A percentile compares a stretch with the other conserved stretches of the same genome.
Conservation (phyloP, 2,888 invertebrate species). For the Toxonevra muliebris region DNA sequence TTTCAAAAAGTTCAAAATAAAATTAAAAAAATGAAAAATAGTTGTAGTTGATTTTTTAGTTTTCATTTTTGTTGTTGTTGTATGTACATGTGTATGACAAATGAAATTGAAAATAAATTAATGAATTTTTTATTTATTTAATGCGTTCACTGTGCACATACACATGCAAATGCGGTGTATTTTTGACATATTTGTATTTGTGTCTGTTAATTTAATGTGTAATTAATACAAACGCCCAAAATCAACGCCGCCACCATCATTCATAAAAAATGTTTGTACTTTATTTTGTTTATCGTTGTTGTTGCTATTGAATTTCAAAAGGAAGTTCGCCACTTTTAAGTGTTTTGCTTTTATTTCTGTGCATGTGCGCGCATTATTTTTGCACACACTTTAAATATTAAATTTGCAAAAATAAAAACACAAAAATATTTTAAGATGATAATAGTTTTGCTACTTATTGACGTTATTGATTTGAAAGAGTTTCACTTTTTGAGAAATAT, state of each 20-base stretch:
- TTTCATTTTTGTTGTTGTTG: conserved; percentile 16
- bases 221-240: background rate
- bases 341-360: background rate
- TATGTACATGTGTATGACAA: background rate
- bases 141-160: background rate
- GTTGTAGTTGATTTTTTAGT: background rate
- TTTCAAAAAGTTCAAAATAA: too few relatives aligned
- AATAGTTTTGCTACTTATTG: background rate
- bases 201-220: background rate
- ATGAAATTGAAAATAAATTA: background rate
- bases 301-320: too few relatives aligned
- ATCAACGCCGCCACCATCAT: background rate
- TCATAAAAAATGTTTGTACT: background rate
- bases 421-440: conserved; percentile 7
- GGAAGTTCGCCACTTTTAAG: too few relatives aligned
- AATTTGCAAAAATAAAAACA: background rate
- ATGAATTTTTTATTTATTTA: background rate
- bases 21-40: too few relatives aligned
- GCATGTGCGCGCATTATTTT: background rate
- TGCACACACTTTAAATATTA: background rate
- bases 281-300: background rate
- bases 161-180: too few relatives aligned
- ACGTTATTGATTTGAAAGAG: conserved; percentile 16
- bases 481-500: conserved; percentile 7
- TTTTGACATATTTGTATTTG: too few relatives aligned